A percentile compares a stretch with the other conserved stretches of the same genome.
These are phyloP conservation scores for Norana najaformis DNA, from an alignment of 2,888 invertebrate species.

Conservation along the genomic window DNA sequence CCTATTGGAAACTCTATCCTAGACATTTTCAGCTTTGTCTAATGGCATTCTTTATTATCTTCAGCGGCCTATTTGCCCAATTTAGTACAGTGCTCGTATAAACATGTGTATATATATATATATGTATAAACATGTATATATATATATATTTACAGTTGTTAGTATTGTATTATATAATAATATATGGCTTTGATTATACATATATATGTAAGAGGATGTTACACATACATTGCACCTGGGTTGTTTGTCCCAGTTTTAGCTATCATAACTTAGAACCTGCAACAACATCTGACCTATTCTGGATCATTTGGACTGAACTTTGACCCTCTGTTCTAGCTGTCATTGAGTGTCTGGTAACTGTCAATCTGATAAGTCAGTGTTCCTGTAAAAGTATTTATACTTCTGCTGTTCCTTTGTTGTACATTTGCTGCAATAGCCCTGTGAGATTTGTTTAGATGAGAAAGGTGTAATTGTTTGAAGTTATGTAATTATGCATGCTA, in stretches of 20 bases:
- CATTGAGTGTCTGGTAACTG: not conserved
- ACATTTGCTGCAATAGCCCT: not conserved
- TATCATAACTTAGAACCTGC: not conserved
- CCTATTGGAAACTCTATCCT: not conserved
- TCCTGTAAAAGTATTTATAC: conserved; percentile 7
- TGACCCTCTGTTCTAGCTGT: not conserved
- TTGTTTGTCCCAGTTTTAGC: conserved; percentile 13
- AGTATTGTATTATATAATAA: not conserved
- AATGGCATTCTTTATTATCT: not conserved
- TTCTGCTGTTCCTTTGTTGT: not conserved
- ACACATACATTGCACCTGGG: not conserved
- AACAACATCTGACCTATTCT: not conserved
- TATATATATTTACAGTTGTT: not conserved
- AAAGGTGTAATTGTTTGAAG: not conserved
- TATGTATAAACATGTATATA: not conserved
- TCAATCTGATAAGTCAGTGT: not conserved
- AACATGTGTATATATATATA: too few species aligned
- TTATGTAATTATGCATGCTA: not conserved
- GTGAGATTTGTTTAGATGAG: not conserved
- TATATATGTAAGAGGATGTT: not conserved
- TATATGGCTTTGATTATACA: not conserved
- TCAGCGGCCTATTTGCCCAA: too few species aligned
- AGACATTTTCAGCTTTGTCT: not conserved
- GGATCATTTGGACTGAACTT: conserved; percentile 7
- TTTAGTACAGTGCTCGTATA: not conserved